Percentiles rank a stretch among this genome's conserved stretches.
Conservation (phyloP, 2,888 invertebrate species). For the Agonopterix arenella region DNA sequence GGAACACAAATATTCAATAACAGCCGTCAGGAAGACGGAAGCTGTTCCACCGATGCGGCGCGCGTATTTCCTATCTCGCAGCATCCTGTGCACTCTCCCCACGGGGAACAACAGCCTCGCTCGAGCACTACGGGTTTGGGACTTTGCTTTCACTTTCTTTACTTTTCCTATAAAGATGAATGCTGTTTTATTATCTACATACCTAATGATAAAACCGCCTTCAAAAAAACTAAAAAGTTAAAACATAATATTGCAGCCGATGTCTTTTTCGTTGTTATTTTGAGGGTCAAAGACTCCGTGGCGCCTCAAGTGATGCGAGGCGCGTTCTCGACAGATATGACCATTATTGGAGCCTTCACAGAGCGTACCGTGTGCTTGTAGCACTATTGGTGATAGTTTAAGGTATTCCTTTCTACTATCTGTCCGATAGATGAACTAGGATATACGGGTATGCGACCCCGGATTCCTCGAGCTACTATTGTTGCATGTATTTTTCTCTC, state of each 20-base stretch:
- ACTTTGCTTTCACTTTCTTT: constrained; percentile 38
- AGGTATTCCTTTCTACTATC: no score
- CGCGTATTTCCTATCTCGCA: constrained; percentile 79
- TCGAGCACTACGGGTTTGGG: constrained; percentile 69
- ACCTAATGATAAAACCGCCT: no score
- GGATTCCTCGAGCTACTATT: no score
- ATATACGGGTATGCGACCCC: no score
- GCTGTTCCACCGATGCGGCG: constrained; percentile 75
- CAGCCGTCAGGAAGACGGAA: constrained; percentile 75
- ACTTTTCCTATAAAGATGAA: no score
- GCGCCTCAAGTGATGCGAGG: constrained; percentile 62
- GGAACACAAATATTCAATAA: constrained; percentile 81
- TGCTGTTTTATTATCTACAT: no score
- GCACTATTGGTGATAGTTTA: constrained; percentile 16
- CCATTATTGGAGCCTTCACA: constrained; percentile 60
- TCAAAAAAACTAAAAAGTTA: no score
- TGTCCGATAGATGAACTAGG: no score
- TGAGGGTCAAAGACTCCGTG: constrained; percentile 51
- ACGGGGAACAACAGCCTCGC: constrained; percentile 79
- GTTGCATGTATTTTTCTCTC: no score
- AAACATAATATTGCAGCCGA: no score
- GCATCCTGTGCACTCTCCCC: constrained; percentile 75
- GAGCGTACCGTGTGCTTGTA: constrained; percentile 65
- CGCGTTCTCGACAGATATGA: constrained; percentile 56
- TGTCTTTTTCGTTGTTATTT: no score